Conservation (phyloP, 2,113 vertebrate species). For the Eretmodus cyanostictus region DNA sequence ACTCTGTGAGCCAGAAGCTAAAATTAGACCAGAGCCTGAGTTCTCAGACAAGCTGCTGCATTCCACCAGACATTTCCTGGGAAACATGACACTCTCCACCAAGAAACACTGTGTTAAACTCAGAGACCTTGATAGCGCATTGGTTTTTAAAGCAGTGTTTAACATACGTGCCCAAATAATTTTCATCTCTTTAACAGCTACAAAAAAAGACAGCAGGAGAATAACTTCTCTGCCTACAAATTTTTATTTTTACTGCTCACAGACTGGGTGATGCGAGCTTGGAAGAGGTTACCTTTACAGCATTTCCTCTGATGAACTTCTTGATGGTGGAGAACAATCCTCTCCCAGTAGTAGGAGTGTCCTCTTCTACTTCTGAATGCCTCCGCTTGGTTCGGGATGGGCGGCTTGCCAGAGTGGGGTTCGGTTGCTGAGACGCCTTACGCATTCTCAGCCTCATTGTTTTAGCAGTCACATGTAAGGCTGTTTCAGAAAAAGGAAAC, state of each 20-base stretch:
- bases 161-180: background rate
- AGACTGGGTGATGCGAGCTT: background rate
- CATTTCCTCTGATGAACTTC: conserved; percentile 71
- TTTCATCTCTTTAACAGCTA: background rate
- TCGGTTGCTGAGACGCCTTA: conserved; percentile 91
- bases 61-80: conserved; percentile 60
- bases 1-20: conserved; percentile 60
- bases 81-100: conserved; percentile 64
- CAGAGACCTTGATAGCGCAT: background rate
- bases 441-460: conserved; percentile 99
- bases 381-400: conserved; percentile 85
- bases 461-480: conserved; percentile 84
- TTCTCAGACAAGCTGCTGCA: conserved; percentile 68
- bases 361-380: conserved; percentile 72
- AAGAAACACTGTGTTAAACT: conserved; percentile 54
- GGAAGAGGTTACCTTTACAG: conserved; percentile 78
- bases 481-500: conserved; percentile 56
- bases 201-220: background rate
- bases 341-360: conserved; percentile 54
- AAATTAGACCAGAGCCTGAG: conserved; percentile 65
- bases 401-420: conserved; percentile 73
- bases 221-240: background rate
- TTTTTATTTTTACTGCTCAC: background rate
- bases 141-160: background rate
- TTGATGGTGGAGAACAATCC: conserved; percentile 73